These are phyloP conservation scores for Falco punctatus DNA, from an alignment of 2,113 vertebrate genomes.

Conservation along the genomic window DNA sequence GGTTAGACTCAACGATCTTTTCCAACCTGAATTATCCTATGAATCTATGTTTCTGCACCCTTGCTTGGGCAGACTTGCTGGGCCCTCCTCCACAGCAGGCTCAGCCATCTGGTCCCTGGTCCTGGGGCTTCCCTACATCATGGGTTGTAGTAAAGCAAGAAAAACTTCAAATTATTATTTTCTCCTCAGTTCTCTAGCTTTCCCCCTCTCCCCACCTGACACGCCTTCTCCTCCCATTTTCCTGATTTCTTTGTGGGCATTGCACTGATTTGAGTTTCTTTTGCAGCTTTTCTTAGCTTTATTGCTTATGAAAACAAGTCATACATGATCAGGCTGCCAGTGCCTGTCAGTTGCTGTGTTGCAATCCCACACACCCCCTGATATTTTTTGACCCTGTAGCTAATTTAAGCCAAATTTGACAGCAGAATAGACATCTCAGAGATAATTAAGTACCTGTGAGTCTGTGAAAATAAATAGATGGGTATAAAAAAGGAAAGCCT, in stretches of 20 bases:
- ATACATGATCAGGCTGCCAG: background rate
- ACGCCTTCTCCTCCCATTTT: background rate
- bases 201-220: too few relatives aligned
- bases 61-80: background rate
- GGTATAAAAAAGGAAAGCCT: background rate
- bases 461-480: background rate
- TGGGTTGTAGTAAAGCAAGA: background rate
- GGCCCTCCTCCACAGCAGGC: too few relatives aligned
- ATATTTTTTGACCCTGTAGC: background rate
- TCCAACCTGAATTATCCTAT: background rate
- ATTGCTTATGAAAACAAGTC: background rate
- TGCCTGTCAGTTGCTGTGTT: background rate
- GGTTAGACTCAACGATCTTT: accelerated
- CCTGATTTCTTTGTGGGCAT: background rate
- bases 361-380: accelerated
- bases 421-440: background rate
- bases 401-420: background rate
- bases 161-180: background rate
- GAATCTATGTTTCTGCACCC: background rate
- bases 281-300: background rate
- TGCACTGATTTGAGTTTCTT: background rate
- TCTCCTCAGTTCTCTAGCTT: background rate
- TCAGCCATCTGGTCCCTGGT: background rate
- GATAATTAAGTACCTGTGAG: background rate
- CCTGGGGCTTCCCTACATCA: background rate